Conservation (phyloP, 92 coral and sea anemone genomes). For the Bergia puertoricense region DNA sequence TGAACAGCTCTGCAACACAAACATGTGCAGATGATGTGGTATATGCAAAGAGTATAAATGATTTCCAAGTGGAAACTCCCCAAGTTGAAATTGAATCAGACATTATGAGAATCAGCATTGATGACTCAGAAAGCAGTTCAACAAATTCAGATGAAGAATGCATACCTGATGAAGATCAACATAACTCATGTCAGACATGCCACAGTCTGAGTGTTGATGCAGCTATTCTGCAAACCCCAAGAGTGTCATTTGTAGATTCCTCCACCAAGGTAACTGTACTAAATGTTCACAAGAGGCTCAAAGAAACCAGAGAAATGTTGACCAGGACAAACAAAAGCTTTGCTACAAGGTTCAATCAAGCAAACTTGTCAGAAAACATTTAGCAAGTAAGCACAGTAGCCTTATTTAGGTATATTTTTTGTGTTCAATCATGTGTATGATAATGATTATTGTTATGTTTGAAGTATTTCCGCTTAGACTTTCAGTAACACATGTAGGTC, state of each 20-base stretch:
- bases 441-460: too few species aligned
- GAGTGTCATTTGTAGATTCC: constrained; percentile 65
- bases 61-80: neutral
- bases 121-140: constrained; percentile 35
- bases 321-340: constrained; percentile 65
- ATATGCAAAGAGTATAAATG: neutral
- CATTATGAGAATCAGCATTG: constrained; percentile 1
- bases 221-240: constrained; percentile 50
- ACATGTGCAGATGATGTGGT: neutral
- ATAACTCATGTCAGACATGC: constrained; percentile 12
- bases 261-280: constrained; percentile 73
- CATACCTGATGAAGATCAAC: constrained; percentile 5
- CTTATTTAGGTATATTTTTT: too few species aligned
- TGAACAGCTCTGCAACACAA: neutral
- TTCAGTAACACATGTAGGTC: too few species aligned
- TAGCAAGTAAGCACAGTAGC: neutral
- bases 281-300: constrained; percentile 80
- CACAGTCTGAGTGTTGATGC: constrained; percentile 3
- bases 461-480: too few species aligned
- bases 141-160: constrained; percentile 44
- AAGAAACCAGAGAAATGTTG: constrained; percentile 76
- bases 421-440: too few species aligned
- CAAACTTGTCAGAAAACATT: neutral
- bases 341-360: constrained; percentile 64
- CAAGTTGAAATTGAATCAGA: neutral